phyloP scores from a whole-genome alignment of 2,113 vertebrate species.

The Coreoperca whiteheadi region DNA sequence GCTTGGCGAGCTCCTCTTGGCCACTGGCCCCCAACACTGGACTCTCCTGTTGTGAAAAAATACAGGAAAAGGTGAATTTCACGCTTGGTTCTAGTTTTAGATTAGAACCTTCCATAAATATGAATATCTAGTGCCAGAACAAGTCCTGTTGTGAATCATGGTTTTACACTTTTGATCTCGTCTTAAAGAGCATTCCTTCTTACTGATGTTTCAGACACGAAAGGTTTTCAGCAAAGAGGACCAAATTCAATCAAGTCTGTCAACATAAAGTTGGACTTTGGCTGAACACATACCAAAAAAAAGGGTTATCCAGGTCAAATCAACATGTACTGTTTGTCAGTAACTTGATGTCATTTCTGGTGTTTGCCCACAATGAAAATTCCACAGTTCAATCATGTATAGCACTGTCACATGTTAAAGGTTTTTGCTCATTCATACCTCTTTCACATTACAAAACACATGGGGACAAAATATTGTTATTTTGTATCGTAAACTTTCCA shows the following conservation, averaged over 20 bases:
- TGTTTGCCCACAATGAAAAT: constrained; percentile 20
- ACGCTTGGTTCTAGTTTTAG: neutral
- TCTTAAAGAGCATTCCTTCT: neutral
- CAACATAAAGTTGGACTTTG: constrained; percentile 74
- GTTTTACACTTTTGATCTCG: constrained; percentile 17
- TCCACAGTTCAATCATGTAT: neutral
- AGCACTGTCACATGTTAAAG: neutral
- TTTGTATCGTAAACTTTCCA: neutral
- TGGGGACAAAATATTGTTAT: neutral
- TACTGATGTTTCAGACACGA: constrained; percentile 16
- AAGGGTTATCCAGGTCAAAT: constrained; percentile 46
- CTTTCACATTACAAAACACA: neutral
- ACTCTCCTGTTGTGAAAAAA: constrained; percentile 85
- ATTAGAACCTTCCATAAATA: neutral
- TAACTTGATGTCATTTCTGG: constrained; percentile 14
- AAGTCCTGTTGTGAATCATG: neutral
- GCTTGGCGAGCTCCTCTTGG: constrained; percentile 94
- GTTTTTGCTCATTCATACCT: neutral
- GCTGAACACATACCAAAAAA: constrained; percentile 34
- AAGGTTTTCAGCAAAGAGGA: constrained; percentile 12
- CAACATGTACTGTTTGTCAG: constrained; percentile 57
- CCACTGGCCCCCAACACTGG: constrained; percentile 91
- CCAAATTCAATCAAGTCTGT: constrained; percentile 57
- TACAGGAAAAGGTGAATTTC: neutral
- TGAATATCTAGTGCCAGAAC: neutral